Evolutionary conservation across 2,113 vertebrate genomes (phyloP), one percentile per base, ranked within the genome.

Genomic region (Odocoileus virginianus): DNA sequence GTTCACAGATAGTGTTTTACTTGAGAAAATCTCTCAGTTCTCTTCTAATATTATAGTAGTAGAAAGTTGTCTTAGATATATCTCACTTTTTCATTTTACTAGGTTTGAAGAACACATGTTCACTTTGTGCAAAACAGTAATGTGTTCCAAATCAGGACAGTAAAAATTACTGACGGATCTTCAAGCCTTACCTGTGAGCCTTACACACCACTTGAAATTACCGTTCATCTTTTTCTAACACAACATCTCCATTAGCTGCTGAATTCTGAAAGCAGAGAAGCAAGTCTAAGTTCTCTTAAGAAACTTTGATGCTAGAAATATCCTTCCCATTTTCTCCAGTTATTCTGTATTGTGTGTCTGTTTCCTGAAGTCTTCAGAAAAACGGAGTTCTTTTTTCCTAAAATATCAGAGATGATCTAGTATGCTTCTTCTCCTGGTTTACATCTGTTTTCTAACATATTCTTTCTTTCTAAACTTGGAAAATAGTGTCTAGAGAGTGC

Each of bases 381-480:
- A 92, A 92, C 25, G 4, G 8, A 40, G 1, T 5, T n/a, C 40
- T 5, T 45, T 71, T 82, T 93, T 91, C 33, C 7, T 33, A 94
- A 89, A 85, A 90, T 71, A 81, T n/a, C 45, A 11, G 14, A 23
- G 5, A 47, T 58, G 58, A 92, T 84, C 25, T 82, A 81, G 17
- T 23, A 15, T 47, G 12, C 25, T 84, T 88, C 9, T 91, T 74
- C 28, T 67, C 3, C 1, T 54, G 8, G 21, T 6, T 50, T 92
- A 43, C 0, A 43, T 1, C 43, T 67, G 11, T 82, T 95, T 74
- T 36, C 36, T 89, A 25, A 57, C n/a, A 79, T 60, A 1, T 76
- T 93, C 28, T 54, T 96, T 6, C 10, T 78, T 13, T 14, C 11
- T 79, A 89, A 71, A 52, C 36, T 85, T 85, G 85, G 27, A 86